These are phyloP conservation scores for Holothuria leucospilota DNA, from an alignment of 53 echinoderm and acorn worm species.

Conservation along the genomic window DNA sequence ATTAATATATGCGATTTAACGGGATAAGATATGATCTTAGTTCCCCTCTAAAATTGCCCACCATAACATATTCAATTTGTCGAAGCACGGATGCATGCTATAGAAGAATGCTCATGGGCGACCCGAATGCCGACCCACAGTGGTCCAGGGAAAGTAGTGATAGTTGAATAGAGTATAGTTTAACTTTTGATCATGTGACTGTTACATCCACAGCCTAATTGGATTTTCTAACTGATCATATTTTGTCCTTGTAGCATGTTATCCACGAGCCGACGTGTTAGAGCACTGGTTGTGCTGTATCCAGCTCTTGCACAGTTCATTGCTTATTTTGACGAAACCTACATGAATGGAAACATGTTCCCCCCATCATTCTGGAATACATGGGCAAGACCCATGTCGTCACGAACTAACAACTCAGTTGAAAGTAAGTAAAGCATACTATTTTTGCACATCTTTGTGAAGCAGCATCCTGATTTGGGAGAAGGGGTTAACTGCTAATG, in stretches of 20 bases:
- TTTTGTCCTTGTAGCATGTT: not conserved
- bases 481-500: too few relatives aligned
- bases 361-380: constrained; percentile 23
- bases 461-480: not conserved
- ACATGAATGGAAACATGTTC: constrained; percentile 14
- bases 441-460: not conserved
- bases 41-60: too few relatives aligned
- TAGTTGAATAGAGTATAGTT: too few relatives aligned
- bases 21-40: too few relatives aligned
- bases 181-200: not conserved
- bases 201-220: not conserved
- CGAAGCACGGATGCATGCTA: not conserved
- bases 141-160: not conserved
- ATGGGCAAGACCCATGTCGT: constrained; percentile 9
- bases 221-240: not conserved
- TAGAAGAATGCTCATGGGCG: not conserved
- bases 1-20: too few relatives aligned
- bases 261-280: not conserved
- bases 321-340: constrained; percentile 7
- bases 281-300: constrained; percentile 10
- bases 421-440: not conserved
- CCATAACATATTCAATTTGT: too few relatives aligned
- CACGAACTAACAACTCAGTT: not conserved
- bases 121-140: not conserved
- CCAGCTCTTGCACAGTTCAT: constrained; percentile 19